Evolutionary conservation across 2,888 invertebrate genomes (phyloP), one percentile per base, ranked within the genome.

Genomic region (Lapara coniferarum): DNA sequence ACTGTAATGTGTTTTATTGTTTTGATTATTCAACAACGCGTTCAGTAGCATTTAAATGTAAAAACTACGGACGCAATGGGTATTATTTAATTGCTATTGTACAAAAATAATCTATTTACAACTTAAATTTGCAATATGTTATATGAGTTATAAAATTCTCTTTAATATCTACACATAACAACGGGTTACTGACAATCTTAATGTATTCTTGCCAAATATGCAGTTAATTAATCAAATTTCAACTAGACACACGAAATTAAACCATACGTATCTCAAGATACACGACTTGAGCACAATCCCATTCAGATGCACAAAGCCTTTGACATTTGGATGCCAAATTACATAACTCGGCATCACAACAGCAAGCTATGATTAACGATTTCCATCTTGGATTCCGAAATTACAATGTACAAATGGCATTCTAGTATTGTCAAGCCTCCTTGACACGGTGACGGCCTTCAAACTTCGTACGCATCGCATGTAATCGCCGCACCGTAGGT

Each of bases 391-490:
- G n/a, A 63, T 69, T 53, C 46, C 51, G 13, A 63, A 63, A 52
- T 14, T 59, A 68, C 68, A 44, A 63, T 16, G 53, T 63, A 55
- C 52, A 59, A 53, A 69, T 46, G 59, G 49, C 46, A 63, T 37
- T 16, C 56, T 63, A 53, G 56, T 49, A 67, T 63, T 52, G 49
- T 63, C 53, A 52, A 63, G 59, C 53, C 59, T 63, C 53, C 53
- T 69, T 63, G 53, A 69, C 68, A 53, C 14, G 25, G 52, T 44
- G 30, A 19, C 53, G 52, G 68, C 63, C 68, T 44, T 51, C 63
- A 69, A 69, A 69, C 63, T 63, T 59, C 58, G 63, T 63, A 53
- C 44, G 66, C 66, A 69, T 66, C 69, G 66, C 66, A 49, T 66
- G 66, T 66, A n/a, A 66, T 37, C 52, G 52, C 53, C 12, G 30